phyloP scores from a whole-genome alignment of 1,140 invertebrate species.

The Cotesia vestalis region DNA sequence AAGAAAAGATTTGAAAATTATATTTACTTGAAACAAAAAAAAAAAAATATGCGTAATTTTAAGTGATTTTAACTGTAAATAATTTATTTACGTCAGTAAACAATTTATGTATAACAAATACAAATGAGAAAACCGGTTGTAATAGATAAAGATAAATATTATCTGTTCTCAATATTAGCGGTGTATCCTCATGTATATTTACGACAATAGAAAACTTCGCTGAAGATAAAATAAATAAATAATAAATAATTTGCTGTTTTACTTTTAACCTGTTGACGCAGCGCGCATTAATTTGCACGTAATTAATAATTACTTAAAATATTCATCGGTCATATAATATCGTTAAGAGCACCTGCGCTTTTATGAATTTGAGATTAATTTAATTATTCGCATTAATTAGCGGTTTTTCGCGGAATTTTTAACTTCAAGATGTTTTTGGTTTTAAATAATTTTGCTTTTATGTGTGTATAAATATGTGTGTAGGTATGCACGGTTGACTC shows the following conservation, averaged over 20 bases:
- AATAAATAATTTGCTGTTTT: too few species aligned
- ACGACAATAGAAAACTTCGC: too few species aligned
- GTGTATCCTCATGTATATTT: background rate
- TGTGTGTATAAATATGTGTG: background rate
- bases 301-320: too few species aligned
- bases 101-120: background rate
- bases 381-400: background rate
- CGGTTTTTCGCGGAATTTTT: slow-evolving; percentile 18
- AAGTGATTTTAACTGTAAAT: too few species aligned
- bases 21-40: too few species aligned
- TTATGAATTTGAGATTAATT: background rate
- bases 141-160: slow-evolving; percentile 32
- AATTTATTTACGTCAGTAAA: too few species aligned
- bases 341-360: background rate
- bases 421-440: background rate
- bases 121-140: slow-evolving; percentile 27
- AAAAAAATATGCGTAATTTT: too few species aligned
- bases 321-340: slow-evolving; percentile 22
- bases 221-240: too few species aligned
- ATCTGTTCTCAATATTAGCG: slow-evolving; percentile 18
- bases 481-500: background rate
- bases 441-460: background rate
- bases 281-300: too few species aligned
- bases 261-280: too few species aligned
- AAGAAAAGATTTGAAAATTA: too few species aligned